Evolutionary conservation across 1,140 invertebrate species (phyloP), one percentile per base, ranked within the genome.

Genomic region (Paraescarpia echinospica): DNA sequence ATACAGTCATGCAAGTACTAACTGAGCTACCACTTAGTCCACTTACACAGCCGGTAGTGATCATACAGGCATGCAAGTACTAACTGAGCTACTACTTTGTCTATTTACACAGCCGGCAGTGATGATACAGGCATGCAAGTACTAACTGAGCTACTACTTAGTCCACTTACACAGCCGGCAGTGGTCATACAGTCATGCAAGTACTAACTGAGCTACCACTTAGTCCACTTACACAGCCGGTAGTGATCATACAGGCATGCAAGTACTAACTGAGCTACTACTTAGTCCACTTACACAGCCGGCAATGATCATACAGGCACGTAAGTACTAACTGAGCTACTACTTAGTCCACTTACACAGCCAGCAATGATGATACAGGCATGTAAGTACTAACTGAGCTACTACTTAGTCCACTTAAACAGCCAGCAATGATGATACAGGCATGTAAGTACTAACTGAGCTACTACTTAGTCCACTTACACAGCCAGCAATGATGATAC

Each of bases 351-450:
- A 95, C 95, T 95, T 94, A 96, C 96, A 94, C 95, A 95, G 5
- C 98, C 98, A 89, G 96, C 96, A 89, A 99, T 98, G 91, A 99
- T 98, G 97, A 99, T 99, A 95, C 98, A 99, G 14, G 99, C 99
- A 33, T 99, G 96, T 96, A 99, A 41, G n/a, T n/a, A n/a, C 41
- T 41, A 41, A 6, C 12, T 41, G 4, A 99, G 96, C 99, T 98
- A 14, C 99, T 98, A 77, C 22, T 77, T 2, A 77, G 59, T 31
- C 27, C 14, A 95, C 95, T 95, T 94, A 96, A 96, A 94, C 95
- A 95, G 5, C 98, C 98, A 89, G 96, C 96, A 89, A 99, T 98
- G 91, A 99, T 98, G 97, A 99, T 99, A 95, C 98, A 99, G 18
- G 99, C 99, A 33, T 99, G 96, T 96, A 99, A 99, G 96, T 99